Percentiles rank a stretch among this genome's conserved stretches.
Evolutionary conservation across 2,113 vertebrate species (phyloP).

Genomic region (Ondatra zibethicus): DNA sequence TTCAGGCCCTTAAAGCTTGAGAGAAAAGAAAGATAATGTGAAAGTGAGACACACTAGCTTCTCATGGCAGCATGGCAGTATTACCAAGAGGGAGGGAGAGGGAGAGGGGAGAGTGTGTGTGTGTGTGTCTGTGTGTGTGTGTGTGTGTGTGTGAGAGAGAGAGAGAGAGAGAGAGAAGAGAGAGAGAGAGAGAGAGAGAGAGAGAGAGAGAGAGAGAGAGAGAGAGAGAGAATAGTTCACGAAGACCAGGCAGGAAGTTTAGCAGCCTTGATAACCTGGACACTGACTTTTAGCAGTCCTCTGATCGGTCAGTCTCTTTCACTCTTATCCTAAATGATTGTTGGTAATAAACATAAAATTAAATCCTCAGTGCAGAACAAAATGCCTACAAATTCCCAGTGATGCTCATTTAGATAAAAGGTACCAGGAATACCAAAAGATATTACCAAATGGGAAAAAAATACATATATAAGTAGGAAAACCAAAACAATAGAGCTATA

Average conservation of each 20-base stretch:
- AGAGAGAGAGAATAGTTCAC: not conserved
- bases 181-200: not conserved
- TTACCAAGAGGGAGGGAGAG: not conserved
- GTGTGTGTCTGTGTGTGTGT: too few relatives aligned
- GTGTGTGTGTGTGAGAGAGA: too few relatives aligned
- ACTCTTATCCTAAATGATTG: not conserved
- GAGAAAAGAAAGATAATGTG: not conserved
- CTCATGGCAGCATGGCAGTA: not conserved
- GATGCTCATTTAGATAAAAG: slow-evolving; percentile 32
- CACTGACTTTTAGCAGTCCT: not conserved
- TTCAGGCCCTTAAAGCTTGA: not conserved
- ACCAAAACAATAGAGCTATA: not conserved
- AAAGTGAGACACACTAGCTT: not conserved
- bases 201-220: not conserved
- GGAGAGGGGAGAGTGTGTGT: not conserved
- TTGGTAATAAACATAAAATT: slow-evolving; percentile 13
- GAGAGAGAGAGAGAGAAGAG: not conserved
- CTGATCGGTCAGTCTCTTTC: not conserved
- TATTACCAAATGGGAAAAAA: slow-evolving; percentile 23
- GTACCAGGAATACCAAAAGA: not conserved
- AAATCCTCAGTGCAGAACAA: not conserved
- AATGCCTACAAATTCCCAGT: not conserved
- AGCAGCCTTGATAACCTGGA: not conserved
- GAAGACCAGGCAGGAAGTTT: not conserved
- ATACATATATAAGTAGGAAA: not conserved